Conservation (phyloP, 2,888 invertebrate genomes). For the Ophion ellenae region DNA sequence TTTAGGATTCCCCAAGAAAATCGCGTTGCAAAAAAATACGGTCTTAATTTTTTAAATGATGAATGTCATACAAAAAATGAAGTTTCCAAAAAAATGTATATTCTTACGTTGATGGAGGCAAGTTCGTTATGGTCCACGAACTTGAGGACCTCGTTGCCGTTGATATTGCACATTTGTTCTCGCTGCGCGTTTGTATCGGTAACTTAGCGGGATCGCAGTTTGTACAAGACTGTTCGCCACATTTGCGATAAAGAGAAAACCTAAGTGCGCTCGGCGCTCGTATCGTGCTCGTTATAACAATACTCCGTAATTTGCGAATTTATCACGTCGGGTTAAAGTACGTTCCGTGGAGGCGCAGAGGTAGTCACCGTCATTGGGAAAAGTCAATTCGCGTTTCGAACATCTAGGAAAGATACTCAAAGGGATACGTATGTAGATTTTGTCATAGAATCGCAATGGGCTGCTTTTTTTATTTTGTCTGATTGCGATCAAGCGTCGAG, state of each 20-base stretch:
- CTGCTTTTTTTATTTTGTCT: too few relatives aligned
- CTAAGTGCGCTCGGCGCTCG: neutral
- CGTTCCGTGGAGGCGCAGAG: conserved; percentile 1
- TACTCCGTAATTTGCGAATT: conserved; percentile 35
- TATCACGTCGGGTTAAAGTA: conserved; percentile 55
- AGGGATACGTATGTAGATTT: too few relatives aligned
- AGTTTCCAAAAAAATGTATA: neutral
- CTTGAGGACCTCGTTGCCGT: conserved; percentile 76
- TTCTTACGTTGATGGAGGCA: conserved; percentile 83
- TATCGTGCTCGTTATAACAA: conserved; percentile 18
- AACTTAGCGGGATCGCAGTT: conserved; percentile 15
- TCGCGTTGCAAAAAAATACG: neutral
- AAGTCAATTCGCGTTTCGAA: neutral
- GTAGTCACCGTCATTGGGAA: neutral
- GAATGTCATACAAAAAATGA: neutral
- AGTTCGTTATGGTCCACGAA: conserved; percentile 85
- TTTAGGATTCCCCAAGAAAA: too few relatives aligned
- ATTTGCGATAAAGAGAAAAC: conserved; percentile 8
- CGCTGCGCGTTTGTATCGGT: neutral
- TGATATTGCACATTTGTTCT: conserved; percentile 43
- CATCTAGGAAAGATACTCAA: too few relatives aligned
- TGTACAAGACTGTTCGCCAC: conserved; percentile 10
- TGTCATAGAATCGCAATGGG: too few relatives aligned
- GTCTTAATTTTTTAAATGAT: neutral
- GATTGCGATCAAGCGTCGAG: too few relatives aligned